Base-by-base conservation (phyloP, 2,888 invertebrate species). In the Rosalia funebris region DNA sequence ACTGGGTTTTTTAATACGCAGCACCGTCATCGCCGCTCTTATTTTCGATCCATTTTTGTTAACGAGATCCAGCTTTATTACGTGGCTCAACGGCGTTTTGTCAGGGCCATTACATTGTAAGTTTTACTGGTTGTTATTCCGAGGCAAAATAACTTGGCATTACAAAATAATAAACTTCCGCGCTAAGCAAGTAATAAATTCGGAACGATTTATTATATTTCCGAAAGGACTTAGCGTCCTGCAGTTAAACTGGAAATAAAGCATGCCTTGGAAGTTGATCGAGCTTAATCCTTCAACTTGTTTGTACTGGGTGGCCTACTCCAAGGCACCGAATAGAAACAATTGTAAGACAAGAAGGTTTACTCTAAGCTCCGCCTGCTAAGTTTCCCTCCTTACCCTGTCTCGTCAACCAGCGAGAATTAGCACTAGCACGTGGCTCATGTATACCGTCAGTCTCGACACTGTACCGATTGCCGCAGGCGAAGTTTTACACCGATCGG, bases 41-140 rank as follows among this genome's bases (percentile, higher is more conserved):
- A 42, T 53, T 53, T 53, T 42, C 42, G 32, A 36, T 16, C 32
- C 41, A 53, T 53, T 53, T 53, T 42, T 53, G 42, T 42, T 42
- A 53, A 53, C 52, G 31, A 53, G 32, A 14, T 31, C n/a, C 16
- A 15, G 52, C 37, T 53, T 53, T 53, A 53, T 53, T 53, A 32
- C 42, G 12, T 10, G 11, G 9, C 20, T 7, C 25, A 11, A 17
- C 17, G 7, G 52, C n/a, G 32, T 53, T 42, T 42, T 53, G 36
- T 25, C 52, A 2, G 42, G 0, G 15, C 42, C 41, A n/a, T 11
- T 53, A 53, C 42, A 37, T 53, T 53, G 41, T 50, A 39, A 42
- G 42, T 32, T 53, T 53, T 53, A 42, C 41, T 37, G 41, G 52
- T 10, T 42, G 32, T 42, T 42, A 53, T 42, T 41, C 52, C 14